Conservation (phyloP, 1,140 invertebrate species). For the Phthorimaea operculella region DNA sequence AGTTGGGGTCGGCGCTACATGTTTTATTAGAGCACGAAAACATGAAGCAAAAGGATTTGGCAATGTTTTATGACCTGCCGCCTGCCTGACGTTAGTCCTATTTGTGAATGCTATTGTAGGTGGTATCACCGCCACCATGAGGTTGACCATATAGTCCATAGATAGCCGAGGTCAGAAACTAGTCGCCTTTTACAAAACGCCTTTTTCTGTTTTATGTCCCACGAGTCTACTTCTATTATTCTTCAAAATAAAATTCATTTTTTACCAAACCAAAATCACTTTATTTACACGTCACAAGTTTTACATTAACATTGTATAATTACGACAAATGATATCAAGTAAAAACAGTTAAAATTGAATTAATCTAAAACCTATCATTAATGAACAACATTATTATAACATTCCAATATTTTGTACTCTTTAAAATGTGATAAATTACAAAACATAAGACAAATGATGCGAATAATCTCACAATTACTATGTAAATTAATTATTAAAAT, state of each 20-base stretch:
- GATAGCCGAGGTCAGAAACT: too few species aligned
- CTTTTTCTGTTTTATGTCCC: too few species aligned
- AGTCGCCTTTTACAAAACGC: too few species aligned
- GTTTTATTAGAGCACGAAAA: too few species aligned
- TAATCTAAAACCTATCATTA: slow-evolving; percentile 62
- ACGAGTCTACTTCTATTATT: too few species aligned
- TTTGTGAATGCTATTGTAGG: too few species aligned
- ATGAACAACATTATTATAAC: slow-evolving; percentile 62
- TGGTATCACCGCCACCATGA: too few species aligned
- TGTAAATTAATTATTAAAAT: slow-evolving; percentile 61
- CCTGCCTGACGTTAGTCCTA: too few species aligned
- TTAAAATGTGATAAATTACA: slow-evolving; percentile 67
- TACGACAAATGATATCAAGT: slow-evolving; percentile 52
- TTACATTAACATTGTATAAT: slow-evolving; percentile 57
- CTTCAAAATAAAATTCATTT: background rate
- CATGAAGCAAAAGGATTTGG: too few species aligned
- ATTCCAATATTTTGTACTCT: slow-evolving; percentile 67
- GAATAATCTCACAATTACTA: slow-evolving; percentile 55
- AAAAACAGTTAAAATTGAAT: slow-evolving; percentile 62
- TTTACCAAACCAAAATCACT: slow-evolving; percentile 63
- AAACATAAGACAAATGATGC: slow-evolving; percentile 47
- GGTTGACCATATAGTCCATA: too few species aligned
- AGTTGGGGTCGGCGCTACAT: too few species aligned
- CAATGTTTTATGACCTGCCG: too few species aligned
- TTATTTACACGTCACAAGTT: slow-evolving; percentile 58